phyloP scores from a whole-genome alignment of 1,140 invertebrate genomes.

The Asobara japonica region DNA sequence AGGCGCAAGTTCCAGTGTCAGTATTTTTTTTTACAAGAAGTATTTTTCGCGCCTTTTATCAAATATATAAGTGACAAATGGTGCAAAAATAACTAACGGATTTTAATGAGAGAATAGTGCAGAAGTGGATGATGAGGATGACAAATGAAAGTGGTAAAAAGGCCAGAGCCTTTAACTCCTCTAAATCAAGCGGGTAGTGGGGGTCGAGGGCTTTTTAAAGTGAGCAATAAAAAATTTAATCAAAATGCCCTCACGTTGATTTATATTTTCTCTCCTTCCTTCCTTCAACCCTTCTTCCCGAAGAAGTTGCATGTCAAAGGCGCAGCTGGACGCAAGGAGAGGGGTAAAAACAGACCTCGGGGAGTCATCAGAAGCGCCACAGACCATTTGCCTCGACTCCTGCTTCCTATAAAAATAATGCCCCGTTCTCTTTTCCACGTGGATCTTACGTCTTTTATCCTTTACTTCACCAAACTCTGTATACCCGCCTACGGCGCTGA shows the following conservation, averaged over 20 bases:
- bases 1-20: too few relatives aligned
- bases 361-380: conserved; percentile 47
- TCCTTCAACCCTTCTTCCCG: conserved; percentile 52
- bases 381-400: conserved; percentile 41
- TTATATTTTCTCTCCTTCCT: conserved; percentile 53
- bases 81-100: not conserved
- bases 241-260: conserved; percentile 67
- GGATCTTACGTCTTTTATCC: not conserved
- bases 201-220: conserved; percentile 8
- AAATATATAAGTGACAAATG: not conserved
- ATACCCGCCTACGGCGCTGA: not conserved
- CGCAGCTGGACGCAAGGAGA: conserved; percentile 18
- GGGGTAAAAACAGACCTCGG: conserved; percentile 41
- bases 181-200: conserved; percentile 55
- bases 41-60: not conserved
- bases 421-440: not conserved
- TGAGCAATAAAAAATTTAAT: conserved; percentile 68
- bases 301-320: conserved; percentile 10
- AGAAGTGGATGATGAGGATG: not conserved
- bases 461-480: not conserved
- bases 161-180: conserved; percentile 37
- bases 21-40: too few relatives aligned
- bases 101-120: conserved; percentile 7
- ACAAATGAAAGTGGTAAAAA: conserved; percentile 43
- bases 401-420: conserved; percentile 36